phyloP scores from a whole-genome alignment of 2,797 vertebrate genomes.

The Salmo trutta region DNA sequence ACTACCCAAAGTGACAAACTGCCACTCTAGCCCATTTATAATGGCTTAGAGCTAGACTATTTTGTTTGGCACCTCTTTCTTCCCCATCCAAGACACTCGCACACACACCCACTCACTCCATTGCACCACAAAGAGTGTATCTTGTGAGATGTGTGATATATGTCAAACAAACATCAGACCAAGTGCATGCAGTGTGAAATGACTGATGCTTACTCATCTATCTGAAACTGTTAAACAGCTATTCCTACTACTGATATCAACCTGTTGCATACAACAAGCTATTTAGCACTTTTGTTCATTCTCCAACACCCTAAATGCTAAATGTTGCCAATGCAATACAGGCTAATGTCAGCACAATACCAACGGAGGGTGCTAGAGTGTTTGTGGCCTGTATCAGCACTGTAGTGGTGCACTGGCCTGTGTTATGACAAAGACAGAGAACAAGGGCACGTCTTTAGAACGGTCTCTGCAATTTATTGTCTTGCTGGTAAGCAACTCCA shows the following conservation, averaged over 20 bases:
- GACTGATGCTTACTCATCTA: background rate
- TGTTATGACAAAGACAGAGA: no score
- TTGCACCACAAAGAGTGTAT: background rate
- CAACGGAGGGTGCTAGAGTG: no score
- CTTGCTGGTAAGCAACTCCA: no score
- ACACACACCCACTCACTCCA: slow-evolving; percentile 4
- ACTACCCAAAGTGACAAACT: background rate
- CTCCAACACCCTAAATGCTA: background rate
- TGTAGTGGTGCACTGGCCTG: no score
- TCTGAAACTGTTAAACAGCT: background rate
- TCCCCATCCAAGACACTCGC: background rate
- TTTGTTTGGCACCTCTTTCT: background rate
- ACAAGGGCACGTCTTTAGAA: background rate
- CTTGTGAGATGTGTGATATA: no score
- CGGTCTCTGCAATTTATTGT: no score
- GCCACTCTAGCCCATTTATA: background rate
- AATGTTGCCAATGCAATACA: background rate
- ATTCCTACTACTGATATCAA: background rate
- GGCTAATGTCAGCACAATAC: no score
- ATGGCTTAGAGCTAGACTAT: background rate
- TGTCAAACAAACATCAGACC: no score
- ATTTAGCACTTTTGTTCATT: background rate
- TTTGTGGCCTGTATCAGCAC: no score
- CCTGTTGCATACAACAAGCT: background rate
- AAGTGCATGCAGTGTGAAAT: background rate